A percentile compares a stretch with the other conserved stretches of the same genome.
Evolutionary conservation across 2,113 vertebrate species (phyloP).

Genomic region (Corydoras maculifer): DNA sequence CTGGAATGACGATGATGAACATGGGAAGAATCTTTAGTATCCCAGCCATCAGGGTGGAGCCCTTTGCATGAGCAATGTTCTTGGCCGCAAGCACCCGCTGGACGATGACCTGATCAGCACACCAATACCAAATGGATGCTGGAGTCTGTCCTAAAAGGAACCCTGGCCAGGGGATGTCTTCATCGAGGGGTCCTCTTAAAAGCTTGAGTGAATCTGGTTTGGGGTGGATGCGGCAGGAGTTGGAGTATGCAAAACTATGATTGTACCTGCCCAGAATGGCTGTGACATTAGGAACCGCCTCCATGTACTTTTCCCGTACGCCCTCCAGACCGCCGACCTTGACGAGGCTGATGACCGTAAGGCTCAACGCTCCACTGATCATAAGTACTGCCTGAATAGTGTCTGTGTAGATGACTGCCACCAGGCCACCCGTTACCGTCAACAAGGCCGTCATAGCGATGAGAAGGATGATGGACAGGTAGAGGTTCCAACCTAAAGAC

Average conservation of each 20-base stretch:
- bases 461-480: slow-evolving; percentile 87
- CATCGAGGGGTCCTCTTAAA: slow-evolving; percentile 83
- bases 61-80: slow-evolving; percentile 90
- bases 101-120: slow-evolving; percentile 96
- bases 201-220: slow-evolving; percentile 83
- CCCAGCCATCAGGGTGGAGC: slow-evolving; percentile 93
- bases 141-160: slow-evolving; percentile 93
- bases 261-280: slow-evolving; percentile 79
- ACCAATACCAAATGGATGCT: slow-evolving; percentile 99
- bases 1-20: slow-evolving; percentile 96
- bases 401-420: slow-evolving; percentile 96
- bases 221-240: slow-evolving; percentile 80
- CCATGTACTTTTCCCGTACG: slow-evolving; percentile 87
- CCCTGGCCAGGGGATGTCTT: slow-evolving; percentile 95
- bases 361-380: slow-evolving; percentile 87
- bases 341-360: slow-evolving; percentile 81
- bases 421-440: slow-evolving; percentile 90
- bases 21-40: slow-evolving; percentile 92
- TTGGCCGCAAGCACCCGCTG: slow-evolving; percentile 94
- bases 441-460: slow-evolving; percentile 90
- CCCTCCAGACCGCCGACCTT: slow-evolving; percentile 91
- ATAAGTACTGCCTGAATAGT: slow-evolving; percentile 93
- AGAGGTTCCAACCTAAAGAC: slow-evolving; percentile 96
- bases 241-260: slow-evolving; percentile 81
- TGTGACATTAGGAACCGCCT: slow-evolving; percentile 83